Percentiles rank a stretch among this genome's conserved stretches.
Evolutionary conservation across 2,113 vertebrate species (phyloP).

Genomic region (Marcusenius ussheri): DNA sequence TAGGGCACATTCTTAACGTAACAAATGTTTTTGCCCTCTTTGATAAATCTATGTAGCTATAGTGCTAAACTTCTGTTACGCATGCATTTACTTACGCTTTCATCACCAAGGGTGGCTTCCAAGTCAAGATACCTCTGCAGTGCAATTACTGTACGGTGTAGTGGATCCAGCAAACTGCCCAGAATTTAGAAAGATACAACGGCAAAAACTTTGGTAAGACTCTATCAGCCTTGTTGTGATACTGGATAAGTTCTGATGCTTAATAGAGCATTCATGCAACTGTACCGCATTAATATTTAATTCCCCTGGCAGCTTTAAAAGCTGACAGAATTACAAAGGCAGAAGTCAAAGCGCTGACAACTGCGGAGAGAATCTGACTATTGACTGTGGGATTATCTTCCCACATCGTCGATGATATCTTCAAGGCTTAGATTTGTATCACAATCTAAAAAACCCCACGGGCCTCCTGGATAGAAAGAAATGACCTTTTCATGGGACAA

Average conservation of each 20-base stretch:
- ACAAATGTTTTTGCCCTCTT: not conserved
- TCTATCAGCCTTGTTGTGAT: constrained; percentile 30
- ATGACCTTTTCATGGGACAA: constrained; percentile 31
- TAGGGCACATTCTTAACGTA: not conserved
- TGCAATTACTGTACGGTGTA: not conserved
- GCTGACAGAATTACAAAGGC: constrained; percentile 11
- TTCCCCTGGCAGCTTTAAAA: constrained; percentile 20
- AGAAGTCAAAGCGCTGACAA: not conserved
- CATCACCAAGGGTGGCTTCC: not conserved
- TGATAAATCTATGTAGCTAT: not conserved
- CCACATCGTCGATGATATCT: constrained; percentile 13
- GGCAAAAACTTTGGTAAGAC: constrained; percentile 26
- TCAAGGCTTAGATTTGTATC: constrained; percentile 29
- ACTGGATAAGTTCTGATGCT: constrained; percentile 39
- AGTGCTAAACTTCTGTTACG: not conserved
- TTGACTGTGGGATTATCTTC: constrained; percentile 9
- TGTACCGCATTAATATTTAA: constrained; percentile 36
- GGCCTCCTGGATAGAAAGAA: constrained; percentile 9
- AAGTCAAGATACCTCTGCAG: not conserved
- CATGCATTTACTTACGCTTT: not conserved
- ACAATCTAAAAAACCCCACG: constrained; percentile 18
- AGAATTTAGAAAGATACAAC: not conserved
- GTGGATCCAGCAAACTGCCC: not conserved
- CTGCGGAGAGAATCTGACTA: constrained; percentile 3
- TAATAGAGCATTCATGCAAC: constrained; percentile 30